A percentile compares a stretch with the other conserved stretches of the same genome.
phyloP scores from a whole-genome alignment of 2,888 invertebrate genomes.

The Phaedon cochleariae region DNA sequence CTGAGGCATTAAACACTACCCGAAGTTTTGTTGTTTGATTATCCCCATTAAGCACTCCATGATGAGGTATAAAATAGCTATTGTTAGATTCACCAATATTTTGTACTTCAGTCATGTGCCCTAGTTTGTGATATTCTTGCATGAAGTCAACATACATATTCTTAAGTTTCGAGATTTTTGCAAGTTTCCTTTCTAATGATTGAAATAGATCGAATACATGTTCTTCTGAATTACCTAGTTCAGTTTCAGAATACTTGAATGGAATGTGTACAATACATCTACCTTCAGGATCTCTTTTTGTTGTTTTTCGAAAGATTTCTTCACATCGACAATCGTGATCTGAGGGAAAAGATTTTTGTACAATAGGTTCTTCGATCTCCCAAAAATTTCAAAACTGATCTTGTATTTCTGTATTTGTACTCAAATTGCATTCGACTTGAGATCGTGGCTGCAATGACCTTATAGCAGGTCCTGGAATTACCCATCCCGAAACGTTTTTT shows the following conservation, averaged over 20 bases:
- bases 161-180: not conserved
- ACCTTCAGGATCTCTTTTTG: constrained; percentile 13
- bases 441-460: not conserved
- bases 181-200: not conserved
- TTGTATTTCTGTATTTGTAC: not conserved
- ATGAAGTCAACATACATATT: constrained; percentile 27
- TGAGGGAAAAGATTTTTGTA: not conserved
- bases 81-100: constrained; percentile 7
- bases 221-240: constrained; percentile 24
- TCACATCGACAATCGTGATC: constrained; percentile 25
- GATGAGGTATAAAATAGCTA: constrained; percentile 19
- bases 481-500: not conserved
- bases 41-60: too few species aligned
- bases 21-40: too few species aligned
- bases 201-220: not conserved
- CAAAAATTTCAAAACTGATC: constrained; percentile 21
- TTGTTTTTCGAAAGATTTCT: constrained; percentile 22
- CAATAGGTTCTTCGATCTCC: constrained; percentile 21
- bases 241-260: constrained; percentile 2
- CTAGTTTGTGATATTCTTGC: constrained; percentile 26
- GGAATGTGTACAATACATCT: constrained; percentile 28
- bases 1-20: too few species aligned
- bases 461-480: not conserved
- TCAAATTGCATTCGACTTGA: constrained; percentile 20
- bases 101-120: constrained; percentile 22